These are phyloP conservation scores for Leucoraja erinaceus DNA, from an alignment of 2,113 vertebrate species.

Conservation along the genomic window DNA sequence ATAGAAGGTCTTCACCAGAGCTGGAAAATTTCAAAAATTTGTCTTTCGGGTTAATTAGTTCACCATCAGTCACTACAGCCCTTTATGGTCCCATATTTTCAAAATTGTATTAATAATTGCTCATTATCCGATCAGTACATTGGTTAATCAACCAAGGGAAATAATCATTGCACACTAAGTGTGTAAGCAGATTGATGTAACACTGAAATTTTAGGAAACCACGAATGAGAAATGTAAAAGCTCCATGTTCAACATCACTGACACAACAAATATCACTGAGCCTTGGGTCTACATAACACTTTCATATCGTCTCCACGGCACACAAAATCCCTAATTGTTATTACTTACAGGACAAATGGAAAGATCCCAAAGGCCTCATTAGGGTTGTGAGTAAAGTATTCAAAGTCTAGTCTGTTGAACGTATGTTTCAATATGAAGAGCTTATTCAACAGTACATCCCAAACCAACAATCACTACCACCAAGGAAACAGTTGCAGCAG, in stretches of 20 bases:
- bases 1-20: neutral
- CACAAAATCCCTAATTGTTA: neutral
- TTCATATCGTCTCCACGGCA: neutral
- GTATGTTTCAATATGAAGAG: neutral
- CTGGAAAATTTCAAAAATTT: neutral
- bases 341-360: neutral
- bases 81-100: neutral
- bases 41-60: neutral
- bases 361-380: neutral
- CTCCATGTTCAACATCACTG: neutral
- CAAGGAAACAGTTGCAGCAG: too few species aligned
- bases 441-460: neutral
- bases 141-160: neutral
- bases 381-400: neutral
- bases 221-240: neutral
- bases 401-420: neutral
- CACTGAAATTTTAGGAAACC: neutral
- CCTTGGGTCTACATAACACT: neutral
- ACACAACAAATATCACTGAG: neutral
- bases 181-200: neutral
- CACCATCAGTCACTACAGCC: neutral
- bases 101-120: neutral
- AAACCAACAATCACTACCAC: too few species aligned
- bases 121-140: neutral
- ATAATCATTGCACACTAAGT: neutral